Evolutionary conservation across 2,797 vertebrate species (phyloP), one percentile per base, ranked within the genome.

Genomic region (Smutsia temminckii): DNA sequence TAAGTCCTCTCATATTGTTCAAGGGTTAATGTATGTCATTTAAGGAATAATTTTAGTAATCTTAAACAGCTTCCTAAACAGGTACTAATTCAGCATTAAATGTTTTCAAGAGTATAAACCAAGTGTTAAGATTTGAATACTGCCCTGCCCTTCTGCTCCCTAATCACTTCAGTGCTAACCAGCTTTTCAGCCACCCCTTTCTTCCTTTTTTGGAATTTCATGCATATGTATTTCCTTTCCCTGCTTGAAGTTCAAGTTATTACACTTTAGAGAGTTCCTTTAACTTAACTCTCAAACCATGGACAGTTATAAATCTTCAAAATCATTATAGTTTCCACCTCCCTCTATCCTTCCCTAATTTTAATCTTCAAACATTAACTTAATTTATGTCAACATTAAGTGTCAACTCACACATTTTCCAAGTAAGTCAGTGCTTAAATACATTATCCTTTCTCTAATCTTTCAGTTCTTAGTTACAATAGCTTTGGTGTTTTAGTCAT

Each of bases 341-440:
- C 46, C 34, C 6, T 64, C 81, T 32, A 40, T 85, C 37, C 3
- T 61, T 46, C 40, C 53, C 57, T 49, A 79, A 81, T 59, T 46
- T 46, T 91, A 61, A 81, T 68, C 81, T 80, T 71, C 53, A 79
- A 72, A 49, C 18, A 64, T 71, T 78, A 75, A 85, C 49, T n/a
- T n/a, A n/a, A n/a, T 84, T 87, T 75, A 57, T 37, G 55, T 61
- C 78, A 89, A 88, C 61, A 79, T 90, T 91, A 57, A 79, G 83
- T 77, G 55, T 75, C 61, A 68, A 34, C 4, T 55, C n/a, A 83
- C 81, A 85, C 12, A 57, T 90, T 95, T 90, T 46, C 79, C 42
- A 63, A 86, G 69, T 69, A 85, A 94, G 53, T 32, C 46, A 81
- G 4, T 93, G 37, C 40, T 95, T 93, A 81, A 86, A 53, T 92